These are phyloP conservation scores for Melieria crassipennis DNA, from an alignment of 2,888 invertebrate species.

Conservation along the genomic window DNA sequence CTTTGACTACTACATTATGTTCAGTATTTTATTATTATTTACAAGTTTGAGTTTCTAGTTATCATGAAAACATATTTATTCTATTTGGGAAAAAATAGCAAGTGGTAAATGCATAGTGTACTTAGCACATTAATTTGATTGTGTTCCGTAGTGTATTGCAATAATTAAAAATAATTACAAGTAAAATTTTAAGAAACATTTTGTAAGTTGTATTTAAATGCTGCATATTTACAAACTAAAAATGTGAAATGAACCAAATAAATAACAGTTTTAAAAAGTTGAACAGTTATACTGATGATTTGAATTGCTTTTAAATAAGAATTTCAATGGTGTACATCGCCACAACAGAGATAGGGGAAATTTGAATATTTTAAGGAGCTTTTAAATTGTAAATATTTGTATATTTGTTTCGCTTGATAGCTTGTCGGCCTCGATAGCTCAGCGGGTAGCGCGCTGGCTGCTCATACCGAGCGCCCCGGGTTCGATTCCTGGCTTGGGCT, in stretches of 20 bases:
- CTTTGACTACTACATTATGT: not conserved
- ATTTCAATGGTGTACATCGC: not conserved
- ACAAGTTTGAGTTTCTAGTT: too few relatives aligned
- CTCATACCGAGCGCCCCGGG: too few relatives aligned
- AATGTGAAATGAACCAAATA: conserved; percentile 6
- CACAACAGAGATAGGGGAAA: conserved; percentile 1
- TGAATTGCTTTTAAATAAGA: not conserved
- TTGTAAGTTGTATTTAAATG: conserved; percentile 16
- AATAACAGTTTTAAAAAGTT: conserved; percentile 16
- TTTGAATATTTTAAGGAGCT: not conserved
- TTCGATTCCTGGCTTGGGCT: too few relatives aligned
- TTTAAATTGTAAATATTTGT: too few relatives aligned
- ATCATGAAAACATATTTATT: not conserved
- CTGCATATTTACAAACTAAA: conserved; percentile 12
- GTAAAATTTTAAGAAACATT: not conserved
- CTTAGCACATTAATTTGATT: conserved; percentile 10
- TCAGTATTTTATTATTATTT: not conserved
- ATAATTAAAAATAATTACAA: not conserved
- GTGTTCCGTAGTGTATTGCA: conserved; percentile 4
- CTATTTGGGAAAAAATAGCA: not conserved
- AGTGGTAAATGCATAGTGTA: not conserved
- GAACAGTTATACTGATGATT: not conserved
- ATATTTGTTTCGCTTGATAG: too few relatives aligned
- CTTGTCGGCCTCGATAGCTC: too few relatives aligned
- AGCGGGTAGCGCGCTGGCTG: too few relatives aligned